Evolutionary conservation across 1,140 invertebrate genomes (phyloP).

Genomic region (Drosophila kohkoa): DNA sequence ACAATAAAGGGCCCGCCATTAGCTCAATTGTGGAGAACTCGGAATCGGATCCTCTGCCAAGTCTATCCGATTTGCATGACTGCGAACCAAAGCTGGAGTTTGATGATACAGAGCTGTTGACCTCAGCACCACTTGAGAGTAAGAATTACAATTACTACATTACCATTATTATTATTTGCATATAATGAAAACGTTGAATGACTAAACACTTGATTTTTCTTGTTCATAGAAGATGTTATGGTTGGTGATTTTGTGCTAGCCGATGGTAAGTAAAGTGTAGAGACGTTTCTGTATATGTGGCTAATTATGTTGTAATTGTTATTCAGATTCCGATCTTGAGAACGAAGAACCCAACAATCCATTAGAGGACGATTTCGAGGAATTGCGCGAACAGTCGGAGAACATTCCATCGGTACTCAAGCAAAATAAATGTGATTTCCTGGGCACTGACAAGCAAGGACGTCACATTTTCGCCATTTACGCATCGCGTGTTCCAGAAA

Average conservation of each 20-base stretch:
- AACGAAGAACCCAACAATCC: conserved; percentile 73
- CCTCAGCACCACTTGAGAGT: conserved; percentile 72
- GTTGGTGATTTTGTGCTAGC: conserved; percentile 80
- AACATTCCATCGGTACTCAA: conserved; percentile 53
- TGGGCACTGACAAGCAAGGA: conserved; percentile 87
- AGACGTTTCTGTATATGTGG: neutral
- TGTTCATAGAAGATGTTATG: conserved; percentile 80
- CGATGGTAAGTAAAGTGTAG: conserved; percentile 62
- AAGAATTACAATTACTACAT: conserved; percentile 35
- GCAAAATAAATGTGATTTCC: conserved; percentile 79
- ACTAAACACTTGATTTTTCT: conserved; percentile 30
- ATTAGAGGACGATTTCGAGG: conserved; percentile 82
- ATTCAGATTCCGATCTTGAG: conserved; percentile 66
- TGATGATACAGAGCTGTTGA: conserved; percentile 93
- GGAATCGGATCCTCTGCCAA: conserved; percentile 92
- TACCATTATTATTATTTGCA: conserved; percentile 14
- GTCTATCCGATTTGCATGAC: conserved; percentile 95
- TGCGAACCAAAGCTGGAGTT: conserved; percentile 98
- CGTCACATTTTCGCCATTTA: conserved; percentile 98
- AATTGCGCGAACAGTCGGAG: conserved; percentile 77
- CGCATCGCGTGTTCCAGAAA: conserved; percentile 96
- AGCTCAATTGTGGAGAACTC: conserved; percentile 86
- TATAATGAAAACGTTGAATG: conserved; percentile 38
- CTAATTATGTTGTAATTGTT: conserved; percentile 5
- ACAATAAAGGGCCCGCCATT: conserved; percentile 76